These are phyloP conservation scores for Nothura maculosa DNA, from an alignment of 2,797 vertebrate species.

Conservation along the genomic window DNA sequence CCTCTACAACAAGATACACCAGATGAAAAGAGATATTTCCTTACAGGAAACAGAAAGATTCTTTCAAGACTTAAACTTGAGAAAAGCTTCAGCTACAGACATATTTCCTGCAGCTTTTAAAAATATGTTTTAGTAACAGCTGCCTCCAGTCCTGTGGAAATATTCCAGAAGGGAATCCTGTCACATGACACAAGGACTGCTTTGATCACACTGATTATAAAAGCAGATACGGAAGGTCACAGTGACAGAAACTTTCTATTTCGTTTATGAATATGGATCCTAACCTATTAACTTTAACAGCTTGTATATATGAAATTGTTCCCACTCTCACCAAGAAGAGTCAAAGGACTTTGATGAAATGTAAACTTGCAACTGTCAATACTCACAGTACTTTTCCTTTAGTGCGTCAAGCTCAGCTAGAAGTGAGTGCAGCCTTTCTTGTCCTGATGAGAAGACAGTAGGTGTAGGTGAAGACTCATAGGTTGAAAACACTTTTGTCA, in stretches of 20 bases:
- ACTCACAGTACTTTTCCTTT: background rate
- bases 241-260: constrained; percentile 35
- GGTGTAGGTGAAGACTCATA: background rate
- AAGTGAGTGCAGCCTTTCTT: background rate
- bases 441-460: background rate
- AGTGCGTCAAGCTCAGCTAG: background rate
- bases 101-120: constrained; percentile 54
- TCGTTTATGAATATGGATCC: constrained; percentile 3
- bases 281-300: background rate
- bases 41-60: constrained; percentile 44
- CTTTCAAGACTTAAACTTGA: constrained; percentile 47
- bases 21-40: background rate
- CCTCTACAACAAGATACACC: background rate
- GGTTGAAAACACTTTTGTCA: background rate
- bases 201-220: constrained; percentile 71
- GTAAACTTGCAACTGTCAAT: background rate
- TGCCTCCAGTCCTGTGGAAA: constrained; percentile 62
- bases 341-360: background rate
- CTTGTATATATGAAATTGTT: background rate
- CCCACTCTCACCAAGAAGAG: background rate
- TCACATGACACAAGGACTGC: constrained; percentile 13
- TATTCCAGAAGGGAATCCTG: constrained; percentile 67
- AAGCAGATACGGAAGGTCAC: constrained; percentile 56
- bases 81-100: constrained; percentile 31
- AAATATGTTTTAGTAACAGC: constrained; percentile 58